Base-by-base conservation (phyloP, 1,140 invertebrate species). In the Yoshiicerus persimilis region DNA sequence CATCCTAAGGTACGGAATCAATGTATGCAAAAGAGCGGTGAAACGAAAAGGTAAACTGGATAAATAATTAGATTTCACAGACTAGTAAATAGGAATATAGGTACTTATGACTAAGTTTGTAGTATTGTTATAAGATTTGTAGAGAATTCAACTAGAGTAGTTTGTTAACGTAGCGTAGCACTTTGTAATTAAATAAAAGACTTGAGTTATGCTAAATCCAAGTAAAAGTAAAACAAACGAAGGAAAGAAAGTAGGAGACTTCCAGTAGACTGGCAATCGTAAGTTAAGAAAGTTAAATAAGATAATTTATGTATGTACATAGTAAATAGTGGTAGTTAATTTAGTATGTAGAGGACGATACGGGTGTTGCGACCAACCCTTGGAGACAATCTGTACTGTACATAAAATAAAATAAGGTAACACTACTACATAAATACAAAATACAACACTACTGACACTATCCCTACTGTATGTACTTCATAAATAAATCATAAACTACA, bases 381-480 rank as follows among this genome's bases (percentile, higher is more conserved):
- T 80, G 75, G 75, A 80, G 75, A 80, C 75, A 80, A 80, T 80
- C 75, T 80, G 75, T 36, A 80, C 75, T 80, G 32, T 80, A 80
- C 75, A 80, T 70, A 70, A 27, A 30, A 70, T 30, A 11, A 70
- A 11, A 70, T 70, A 70, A 70, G 30, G 30, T 70, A 27, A 70
- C 66, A 16, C 66, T 30, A n/a, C n/a, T n/a, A n/a, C n/a, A n/a
- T n/a, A 30, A 70, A 70, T 30, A 70, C 25, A 70, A 70, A 70
- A 70, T 16, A 70, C 30, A 70, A 70, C 66, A 70, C 66, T 30
- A 70, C 66, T 32, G 66, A 70, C 30, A 70, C 30, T 70, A 30
- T 56, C 66, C 66, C 25, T 13, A 70, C 25, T 30, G 2, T 70
- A 70, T 70, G 25, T 30, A 70, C 66, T 30, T 30, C 27, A 30